A percentile compares a stretch with the other conserved stretches of the same genome.
phyloP scores from a whole-genome alignment of 2,888 invertebrate genomes.

The Lithophane leautieri region DNA sequence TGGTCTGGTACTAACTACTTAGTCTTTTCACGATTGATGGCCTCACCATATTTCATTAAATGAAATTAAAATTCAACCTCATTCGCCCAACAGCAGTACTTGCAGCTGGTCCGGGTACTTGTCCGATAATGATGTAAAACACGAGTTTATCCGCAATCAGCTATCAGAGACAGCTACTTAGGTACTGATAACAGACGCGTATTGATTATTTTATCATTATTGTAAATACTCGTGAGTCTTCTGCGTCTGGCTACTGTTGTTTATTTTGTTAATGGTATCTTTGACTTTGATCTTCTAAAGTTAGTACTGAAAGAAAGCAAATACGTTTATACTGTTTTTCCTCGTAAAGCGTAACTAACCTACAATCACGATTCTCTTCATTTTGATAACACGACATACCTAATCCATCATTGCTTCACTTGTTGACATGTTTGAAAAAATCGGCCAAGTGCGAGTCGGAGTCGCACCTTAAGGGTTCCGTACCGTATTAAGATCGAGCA shows the following conservation, averaged over 20 bases:
- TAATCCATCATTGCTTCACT: not conserved
- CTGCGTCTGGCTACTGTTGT: not conserved
- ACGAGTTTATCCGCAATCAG: not conserved
- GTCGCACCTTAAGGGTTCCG: too few relatives aligned
- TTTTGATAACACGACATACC: not conserved
- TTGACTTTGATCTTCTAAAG: not conserved
- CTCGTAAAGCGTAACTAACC: too few relatives aligned
- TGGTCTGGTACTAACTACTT: not conserved
- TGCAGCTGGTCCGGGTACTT: not conserved
- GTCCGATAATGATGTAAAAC: not conserved
- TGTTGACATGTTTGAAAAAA: not conserved
- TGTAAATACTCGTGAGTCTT: not conserved
- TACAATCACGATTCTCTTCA: not conserved
- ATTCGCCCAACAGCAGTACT: not conserved
- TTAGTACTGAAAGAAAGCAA: too few relatives aligned
- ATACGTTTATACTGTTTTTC: too few relatives aligned
- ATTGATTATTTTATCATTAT: slow-evolving; percentile 49
- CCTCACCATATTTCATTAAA: not conserved
- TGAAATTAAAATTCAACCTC: not conserved
- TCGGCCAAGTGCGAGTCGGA: too few relatives aligned
- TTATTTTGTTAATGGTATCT: not conserved
- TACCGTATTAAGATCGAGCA: too few relatives aligned
- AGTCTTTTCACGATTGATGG: not conserved
- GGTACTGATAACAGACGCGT: slow-evolving; percentile 18
- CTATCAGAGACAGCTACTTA: slow-evolving; percentile 34